Conservation (phyloP, 1,140 invertebrate genomes). For the Callitettix versicolor region DNA sequence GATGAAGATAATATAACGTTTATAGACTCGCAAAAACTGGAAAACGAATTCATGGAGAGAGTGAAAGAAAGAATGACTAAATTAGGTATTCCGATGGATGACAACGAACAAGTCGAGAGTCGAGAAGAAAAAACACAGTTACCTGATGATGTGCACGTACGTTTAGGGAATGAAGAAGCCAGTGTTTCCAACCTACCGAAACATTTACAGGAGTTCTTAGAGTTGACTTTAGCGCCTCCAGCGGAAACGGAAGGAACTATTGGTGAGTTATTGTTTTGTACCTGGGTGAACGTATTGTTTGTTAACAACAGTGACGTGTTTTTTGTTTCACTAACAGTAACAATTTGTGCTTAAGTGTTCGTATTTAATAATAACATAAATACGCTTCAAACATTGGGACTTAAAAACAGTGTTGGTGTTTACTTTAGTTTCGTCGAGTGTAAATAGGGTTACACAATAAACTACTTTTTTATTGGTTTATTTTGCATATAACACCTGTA, state of each 20-base stretch:
- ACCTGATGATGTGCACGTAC: constrained; percentile 17
- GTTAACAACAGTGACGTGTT: too few species aligned
- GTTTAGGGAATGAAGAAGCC: not conserved
- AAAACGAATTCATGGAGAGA: constrained; percentile 25
- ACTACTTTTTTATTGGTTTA: too few species aligned
- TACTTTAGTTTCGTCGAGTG: too few species aligned
- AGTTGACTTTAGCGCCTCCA: constrained; percentile 40
- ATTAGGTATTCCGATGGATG: constrained; percentile 36
- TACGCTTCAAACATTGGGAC: too few species aligned
- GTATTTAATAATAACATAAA: too few species aligned
- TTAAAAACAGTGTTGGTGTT: too few species aligned
- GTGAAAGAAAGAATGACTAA: constrained; percentile 40
- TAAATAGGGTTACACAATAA: too few species aligned
- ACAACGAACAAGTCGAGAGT: not conserved
- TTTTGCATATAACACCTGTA: too few species aligned
- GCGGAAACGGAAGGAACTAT: not conserved
- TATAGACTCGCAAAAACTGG: constrained; percentile 11
- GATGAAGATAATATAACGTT: constrained; percentile 16
- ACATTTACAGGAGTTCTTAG: constrained; percentile 61
- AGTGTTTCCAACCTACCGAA: constrained; percentile 39
- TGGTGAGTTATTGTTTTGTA: not conserved
- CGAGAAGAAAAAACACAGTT: not conserved
- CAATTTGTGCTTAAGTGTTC: too few species aligned
- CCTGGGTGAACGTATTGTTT: too few species aligned
- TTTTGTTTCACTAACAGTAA: too few species aligned